Percentiles rank a stretch among this genome's conserved stretches.
Evolutionary conservation across 2,113 vertebrate genomes (phyloP).

Genomic region (Hippocampus abdominalis): DNA sequence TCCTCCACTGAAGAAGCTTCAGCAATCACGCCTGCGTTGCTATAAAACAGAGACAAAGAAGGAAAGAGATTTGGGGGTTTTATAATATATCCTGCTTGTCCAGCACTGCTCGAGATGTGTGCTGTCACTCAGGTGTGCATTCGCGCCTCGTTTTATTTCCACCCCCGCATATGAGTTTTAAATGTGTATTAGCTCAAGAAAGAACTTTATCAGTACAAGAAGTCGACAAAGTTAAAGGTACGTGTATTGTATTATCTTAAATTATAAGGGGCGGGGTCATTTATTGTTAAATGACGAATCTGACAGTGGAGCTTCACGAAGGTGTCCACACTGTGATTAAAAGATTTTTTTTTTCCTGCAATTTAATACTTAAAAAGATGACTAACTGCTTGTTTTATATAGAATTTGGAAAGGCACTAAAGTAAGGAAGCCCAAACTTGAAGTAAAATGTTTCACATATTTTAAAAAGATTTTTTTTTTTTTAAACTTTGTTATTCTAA

Average conservation of each 20-base stretch:
- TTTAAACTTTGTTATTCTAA: slow-evolving; percentile 57
- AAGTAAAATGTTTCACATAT: slow-evolving; percentile 28
- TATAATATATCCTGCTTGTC: slow-evolving; percentile 31
- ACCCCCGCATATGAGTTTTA: slow-evolving; percentile 26
- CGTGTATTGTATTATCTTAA: neutral
- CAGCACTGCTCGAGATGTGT: slow-evolving; percentile 38
- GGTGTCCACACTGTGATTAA: slow-evolving; percentile 24
- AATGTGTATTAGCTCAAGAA: slow-evolving; percentile 20
- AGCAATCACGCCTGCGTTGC: slow-evolving; percentile 20
- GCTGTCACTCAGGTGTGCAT: slow-evolving; percentile 26
- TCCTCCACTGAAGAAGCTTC: slow-evolving; percentile 15
- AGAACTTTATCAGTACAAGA: slow-evolving; percentile 27
- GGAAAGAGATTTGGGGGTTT: slow-evolving; percentile 23
- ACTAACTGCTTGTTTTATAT: neutral
- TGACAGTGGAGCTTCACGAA: slow-evolving; percentile 1
- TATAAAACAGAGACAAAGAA: slow-evolving; percentile 7
- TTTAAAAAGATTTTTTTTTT: slow-evolving; percentile 47
- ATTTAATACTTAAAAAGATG: slow-evolving; percentile 4
- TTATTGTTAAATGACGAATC: neutral
- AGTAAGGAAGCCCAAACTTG: neutral
- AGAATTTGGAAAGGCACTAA: slow-evolving; percentile 1
- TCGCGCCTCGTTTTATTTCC: slow-evolving; percentile 26
- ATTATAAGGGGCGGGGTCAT: neutral
- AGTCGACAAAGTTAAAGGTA: slow-evolving; percentile 45
- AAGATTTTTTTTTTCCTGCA: slow-evolving; percentile 4